phyloP scores from a whole-genome alignment of 2,888 invertebrate genomes.

The Trilocha varians region DNA sequence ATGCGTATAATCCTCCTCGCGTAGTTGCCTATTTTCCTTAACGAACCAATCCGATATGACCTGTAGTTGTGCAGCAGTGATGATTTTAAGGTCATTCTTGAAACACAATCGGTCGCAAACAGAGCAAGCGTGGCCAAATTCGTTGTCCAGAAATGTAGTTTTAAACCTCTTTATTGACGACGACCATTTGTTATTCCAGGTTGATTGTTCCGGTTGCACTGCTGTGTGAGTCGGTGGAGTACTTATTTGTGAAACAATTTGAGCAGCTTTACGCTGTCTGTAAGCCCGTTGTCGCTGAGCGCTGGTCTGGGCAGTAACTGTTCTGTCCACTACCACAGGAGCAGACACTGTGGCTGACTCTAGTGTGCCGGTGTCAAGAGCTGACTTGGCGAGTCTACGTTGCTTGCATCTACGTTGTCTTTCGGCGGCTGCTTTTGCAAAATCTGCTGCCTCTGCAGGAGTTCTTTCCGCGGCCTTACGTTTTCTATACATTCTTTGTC shows the following conservation, averaged over 20 bases:
- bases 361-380: conserved; percentile 12
- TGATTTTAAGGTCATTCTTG: conserved; percentile 31
- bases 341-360: conserved; percentile 12
- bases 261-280: background rate
- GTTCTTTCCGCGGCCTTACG: conserved; percentile 16
- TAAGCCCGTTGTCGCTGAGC: background rate
- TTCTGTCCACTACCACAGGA: conserved; percentile 4
- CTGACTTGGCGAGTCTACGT: conserved; percentile 16
- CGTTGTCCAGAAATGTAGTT: conserved; percentile 28
- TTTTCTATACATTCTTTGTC: conserved; percentile 17
- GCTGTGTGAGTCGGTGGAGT: conserved; percentile 7
- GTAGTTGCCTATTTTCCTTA: conserved; percentile 17
- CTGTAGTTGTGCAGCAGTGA: conserved; percentile 27
- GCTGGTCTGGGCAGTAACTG: background rate
- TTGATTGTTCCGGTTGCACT: conserved; percentile 14
- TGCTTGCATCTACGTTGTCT: conserved; percentile 18
- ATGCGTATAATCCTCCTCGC: conserved; percentile 17
- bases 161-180: conserved; percentile 24
- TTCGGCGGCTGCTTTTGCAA: conserved; percentile 19
- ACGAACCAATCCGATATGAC: conserved; percentile 23
- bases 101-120: conserved; percentile 39
- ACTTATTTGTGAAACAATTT: background rate
- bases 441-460: conserved; percentile 15
- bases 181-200: conserved; percentile 26
- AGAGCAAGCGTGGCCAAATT: conserved; percentile 29